Evolutionary conservation across 2,113 vertebrate genomes (phyloP), one percentile per base, ranked within the genome.

Genomic region (Seriola rivoliana): DNA sequence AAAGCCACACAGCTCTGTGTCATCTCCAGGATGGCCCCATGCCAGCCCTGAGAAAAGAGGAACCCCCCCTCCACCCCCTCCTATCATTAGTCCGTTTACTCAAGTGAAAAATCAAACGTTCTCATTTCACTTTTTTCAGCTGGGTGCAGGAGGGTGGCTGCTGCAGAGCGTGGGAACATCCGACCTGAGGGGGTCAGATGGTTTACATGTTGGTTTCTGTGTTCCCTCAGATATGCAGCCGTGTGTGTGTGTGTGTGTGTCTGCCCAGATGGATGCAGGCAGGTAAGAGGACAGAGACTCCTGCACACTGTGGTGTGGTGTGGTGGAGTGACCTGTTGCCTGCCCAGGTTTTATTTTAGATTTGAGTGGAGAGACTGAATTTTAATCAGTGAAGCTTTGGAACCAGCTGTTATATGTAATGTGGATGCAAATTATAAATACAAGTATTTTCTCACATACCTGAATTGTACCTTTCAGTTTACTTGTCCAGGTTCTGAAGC

Each of bases 71-170:
- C 64, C 16, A 70, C 8, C 2, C 8, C 1, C 64, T 13, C 48
- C 85, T 91, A 87, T 87, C 63, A 84, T 82, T 84, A 89, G 80
- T 38, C 81, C 71, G 91, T 77, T 86, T 89, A 88, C 89, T 91
- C 81, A 91, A 80, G 85, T 80, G 89, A 89, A 90, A 89, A 89
- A 92, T 81, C 25, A 67, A 89, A 81, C 36, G 38, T 75, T 95
- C 82, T 95, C 93, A 91, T 91, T 92, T 93, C 93, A 91, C 89
- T 92, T 92, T 91, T 91, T 93, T 88, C 68, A 66, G 82, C 66
- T 57, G 59, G 76, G 14, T 76, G 67, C 52, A 75, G 71, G 42
- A 77, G 80, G 78, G 66, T 70, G 78, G 55, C 65, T 1, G 11
- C 68, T 52, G 32, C 32, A 12, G 78, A 82, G 70, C 60, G 78